Conservation (phyloP, 2,888 invertebrate genomes). For the Nephrotoma guestfalica region DNA sequence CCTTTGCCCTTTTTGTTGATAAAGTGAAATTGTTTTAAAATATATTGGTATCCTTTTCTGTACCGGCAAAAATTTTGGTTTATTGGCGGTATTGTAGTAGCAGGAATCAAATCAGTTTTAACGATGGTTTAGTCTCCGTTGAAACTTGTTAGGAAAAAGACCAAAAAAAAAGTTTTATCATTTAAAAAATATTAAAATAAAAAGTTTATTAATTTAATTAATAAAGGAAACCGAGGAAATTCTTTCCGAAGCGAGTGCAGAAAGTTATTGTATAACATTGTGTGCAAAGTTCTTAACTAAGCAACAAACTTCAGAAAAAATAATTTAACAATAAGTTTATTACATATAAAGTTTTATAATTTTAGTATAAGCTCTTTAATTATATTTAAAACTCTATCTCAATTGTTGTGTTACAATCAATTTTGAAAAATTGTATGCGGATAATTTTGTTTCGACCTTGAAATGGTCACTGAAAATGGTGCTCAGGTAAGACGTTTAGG, state of each 20-base stretch:
- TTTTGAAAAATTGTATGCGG: conserved; percentile 1
- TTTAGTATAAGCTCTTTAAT: not conserved
- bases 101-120: not conserved
- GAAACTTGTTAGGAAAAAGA: conserved; percentile 9
- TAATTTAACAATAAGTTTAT: not conserved
- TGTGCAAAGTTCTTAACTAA: not conserved
- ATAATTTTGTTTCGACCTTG: conserved; percentile 13
- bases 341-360: not conserved
- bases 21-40: not conserved
- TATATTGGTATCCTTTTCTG: not conserved
- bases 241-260: not conserved
- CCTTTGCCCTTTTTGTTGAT: not conserved
- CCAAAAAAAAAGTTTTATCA: conserved; percentile 1
- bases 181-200: not conserved
- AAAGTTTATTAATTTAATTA: not conserved
- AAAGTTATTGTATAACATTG: not conserved
- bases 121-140: conserved; percentile 10
- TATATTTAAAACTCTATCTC: not conserved
- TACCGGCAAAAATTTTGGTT: conserved; percentile 1
- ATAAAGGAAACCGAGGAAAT: not conserved
- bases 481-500: conserved; percentile 24
- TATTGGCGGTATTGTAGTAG: not conserved
- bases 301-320: not conserved
- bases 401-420: not conserved
- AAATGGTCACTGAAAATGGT: conserved; percentile 35